Evolutionary conservation across 2,888 invertebrate species (phyloP), one percentile per base, ranked within the genome.

Genomic region (Lepas anatifera): DNA sequence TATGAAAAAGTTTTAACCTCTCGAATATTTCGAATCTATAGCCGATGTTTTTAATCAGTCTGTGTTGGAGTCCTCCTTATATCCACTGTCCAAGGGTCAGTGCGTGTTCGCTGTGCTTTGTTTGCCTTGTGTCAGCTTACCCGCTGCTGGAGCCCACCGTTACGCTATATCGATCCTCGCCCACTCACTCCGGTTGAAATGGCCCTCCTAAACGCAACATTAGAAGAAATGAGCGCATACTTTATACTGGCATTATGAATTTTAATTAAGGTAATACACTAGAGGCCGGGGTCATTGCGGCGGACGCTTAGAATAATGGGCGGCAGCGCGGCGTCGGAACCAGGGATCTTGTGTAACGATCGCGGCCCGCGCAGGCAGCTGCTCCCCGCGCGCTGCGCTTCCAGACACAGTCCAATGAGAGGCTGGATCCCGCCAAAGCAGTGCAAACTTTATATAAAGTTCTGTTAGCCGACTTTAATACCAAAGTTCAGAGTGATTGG

Each of bases 201-300:
- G 32, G 58, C 58, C 32, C 11, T 35, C 32, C 22, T 32, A 58
- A 58, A 35, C 35, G 58, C 58, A 58, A 35, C 58, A 58, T 58
- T 58, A 58, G 58, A 58, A 58, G 58, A 58, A 58, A 58, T 22
- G 58, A 58, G 32, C 58, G 58, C 58, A 58, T 58, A 58, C 35
- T 32, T 58, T 58, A 58, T 32, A 58, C 32, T 7, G 32, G 58
- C 58, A 58, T 58, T 58, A 58, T 32, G 58, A 35, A 22, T 58
- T 58, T 58, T 58, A 58, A 35, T 58, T 35, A 58, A 32, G 58
- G 58, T 58, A 58, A 58, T 58, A 58, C 58, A 32, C 58, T 18
- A 10, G 58, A 8, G 58, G 18, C 35, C 6, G 32, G 4, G 18
- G 35, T 35, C 58, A 18, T 58, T 58, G 35, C 35, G 58, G 58